Evolutionary conservation across 1,140 invertebrate species (phyloP).

Genomic region (Diabrotica undecimpunctata): DNA sequence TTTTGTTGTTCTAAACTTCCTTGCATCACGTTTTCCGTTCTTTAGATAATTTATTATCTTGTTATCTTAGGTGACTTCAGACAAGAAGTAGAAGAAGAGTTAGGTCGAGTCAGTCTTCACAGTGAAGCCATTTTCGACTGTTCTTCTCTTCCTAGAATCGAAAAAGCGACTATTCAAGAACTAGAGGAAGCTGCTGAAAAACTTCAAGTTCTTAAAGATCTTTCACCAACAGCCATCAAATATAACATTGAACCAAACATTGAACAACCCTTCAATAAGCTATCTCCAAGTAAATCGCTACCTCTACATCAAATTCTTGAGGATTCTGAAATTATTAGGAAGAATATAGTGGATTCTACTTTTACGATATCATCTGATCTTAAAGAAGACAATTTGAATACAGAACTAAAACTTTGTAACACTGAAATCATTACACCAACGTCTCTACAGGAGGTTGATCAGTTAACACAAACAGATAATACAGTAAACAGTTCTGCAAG

Average conservation of each 20-base stretch:
- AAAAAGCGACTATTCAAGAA: conserved; percentile 31
- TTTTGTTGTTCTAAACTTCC: not conserved
- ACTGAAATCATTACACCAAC: no score
- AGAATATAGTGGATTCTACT: no score
- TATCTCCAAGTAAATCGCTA: conserved; percentile 20
- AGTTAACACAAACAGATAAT: no score
- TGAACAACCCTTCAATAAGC: conserved; percentile 38
- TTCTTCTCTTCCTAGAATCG: conserved; percentile 20
- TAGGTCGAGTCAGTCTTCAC: conserved; percentile 39
- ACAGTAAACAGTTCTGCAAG: no score
- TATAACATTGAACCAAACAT: conserved; percentile 41
- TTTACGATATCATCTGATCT: no score
- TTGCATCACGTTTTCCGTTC: not conserved
- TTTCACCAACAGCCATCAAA: conserved; percentile 33
- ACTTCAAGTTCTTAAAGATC: conserved; percentile 30
- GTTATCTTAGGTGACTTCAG: conserved; percentile 55
- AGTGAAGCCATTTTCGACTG: conserved; percentile 19
- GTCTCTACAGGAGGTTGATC: no score
- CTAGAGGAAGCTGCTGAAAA: conserved; percentile 41
- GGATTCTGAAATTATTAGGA: conserved; percentile 20
- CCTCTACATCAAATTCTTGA: conserved; percentile 22
- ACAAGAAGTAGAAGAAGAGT: conserved; percentile 55
- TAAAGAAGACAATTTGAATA: not conserved
- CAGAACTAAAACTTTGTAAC: not conserved
- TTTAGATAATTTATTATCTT: no score